These are phyloP conservation scores for Seladonia tumulorum DNA, from an alignment of 2,888 invertebrate genomes.

Conservation along the genomic window DNA sequence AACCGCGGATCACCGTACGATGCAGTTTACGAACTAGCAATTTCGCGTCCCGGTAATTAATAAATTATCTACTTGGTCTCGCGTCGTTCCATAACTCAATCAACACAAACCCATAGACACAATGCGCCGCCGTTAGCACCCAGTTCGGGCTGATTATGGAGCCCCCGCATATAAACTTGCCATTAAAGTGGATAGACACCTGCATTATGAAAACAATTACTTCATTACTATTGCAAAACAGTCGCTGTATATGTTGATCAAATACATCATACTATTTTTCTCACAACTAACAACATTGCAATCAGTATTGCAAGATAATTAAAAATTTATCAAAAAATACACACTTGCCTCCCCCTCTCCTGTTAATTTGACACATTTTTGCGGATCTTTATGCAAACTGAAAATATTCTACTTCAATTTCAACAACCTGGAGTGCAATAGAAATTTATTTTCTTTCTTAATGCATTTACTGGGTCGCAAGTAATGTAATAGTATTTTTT, in stretches of 20 bases:
- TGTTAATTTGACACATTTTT: not conserved
- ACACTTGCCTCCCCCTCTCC: too few relatives aligned
- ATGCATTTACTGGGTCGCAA: too few relatives aligned
- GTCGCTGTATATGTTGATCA: not conserved
- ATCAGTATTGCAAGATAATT: not conserved
- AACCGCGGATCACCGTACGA: not conserved
- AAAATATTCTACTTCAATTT: too few relatives aligned
- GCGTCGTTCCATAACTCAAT: constrained; percentile 2
- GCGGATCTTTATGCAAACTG: too few relatives aligned
- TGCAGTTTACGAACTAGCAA: not conserved
- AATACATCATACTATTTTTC: not conserved
- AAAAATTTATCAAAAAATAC: not conserved
- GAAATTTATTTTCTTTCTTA: too few relatives aligned
- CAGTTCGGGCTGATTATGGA: constrained; percentile 77
- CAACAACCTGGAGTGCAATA: too few relatives aligned
- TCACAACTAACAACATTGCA: not conserved
- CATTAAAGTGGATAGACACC: constrained; percentile 58
- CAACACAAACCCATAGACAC: constrained; percentile 65
- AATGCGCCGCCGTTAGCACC: constrained; percentile 82
- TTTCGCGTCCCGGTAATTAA: constrained; percentile 21
- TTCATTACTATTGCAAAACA: not conserved
- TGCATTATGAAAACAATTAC: constrained; percentile 34
- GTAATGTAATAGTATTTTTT: too few relatives aligned
- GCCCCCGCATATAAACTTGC: constrained; percentile 76
- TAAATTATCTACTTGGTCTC: constrained; percentile 13